Base-by-base conservation (phyloP, 2,797 vertebrate species). In the Phoxinus dragarum region DNA sequence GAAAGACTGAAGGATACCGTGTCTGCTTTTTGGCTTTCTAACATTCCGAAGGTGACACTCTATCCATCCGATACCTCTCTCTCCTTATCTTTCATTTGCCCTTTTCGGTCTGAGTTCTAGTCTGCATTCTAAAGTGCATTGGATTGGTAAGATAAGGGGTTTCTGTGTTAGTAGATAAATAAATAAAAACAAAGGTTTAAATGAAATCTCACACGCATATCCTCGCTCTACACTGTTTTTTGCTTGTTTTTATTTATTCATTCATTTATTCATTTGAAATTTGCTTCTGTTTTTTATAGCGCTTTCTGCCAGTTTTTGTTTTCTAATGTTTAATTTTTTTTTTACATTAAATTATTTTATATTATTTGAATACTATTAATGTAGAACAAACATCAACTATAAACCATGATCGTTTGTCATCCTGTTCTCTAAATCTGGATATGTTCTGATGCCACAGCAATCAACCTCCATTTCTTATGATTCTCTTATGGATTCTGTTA, bases 21-120 rank as follows among this genome's bases (percentile, higher is more conserved):
- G 73, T 92, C 78, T 85, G 73, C 1, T 89, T 89, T 47, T 59
- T 86, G 91, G 86, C 90, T 91, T 90, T 91, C 81, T 68, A 69
- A 81, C 82, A 86, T 91, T 87, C 90, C 91, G 93, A 88, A 90
- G 89, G 89, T 92, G 95, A 95, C 92, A 95, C 90, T 79, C 89
- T 92, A 94, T 91, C 93, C 92, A 90, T 90, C 90, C 88, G 84
- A 90, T 86, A 89, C 88, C 91, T 84, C 44, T 80, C 76, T 86
- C 87, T 86, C 69, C 77, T 79, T 87, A 86, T 89, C 90, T 89
- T 66, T 64, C 76, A 40, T 76, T 84, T 47, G 73, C 23, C 81
- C 71, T 88, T 88, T 80, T 67, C 73, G 81, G 44, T 84, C 68
- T 71, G 78, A 66, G 11, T 19, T 76, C 31, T 44, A 64, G 80